phyloP scores from a whole-genome alignment of 2,797 vertebrate genomes.

The Aulostomus chinensis region DNA sequence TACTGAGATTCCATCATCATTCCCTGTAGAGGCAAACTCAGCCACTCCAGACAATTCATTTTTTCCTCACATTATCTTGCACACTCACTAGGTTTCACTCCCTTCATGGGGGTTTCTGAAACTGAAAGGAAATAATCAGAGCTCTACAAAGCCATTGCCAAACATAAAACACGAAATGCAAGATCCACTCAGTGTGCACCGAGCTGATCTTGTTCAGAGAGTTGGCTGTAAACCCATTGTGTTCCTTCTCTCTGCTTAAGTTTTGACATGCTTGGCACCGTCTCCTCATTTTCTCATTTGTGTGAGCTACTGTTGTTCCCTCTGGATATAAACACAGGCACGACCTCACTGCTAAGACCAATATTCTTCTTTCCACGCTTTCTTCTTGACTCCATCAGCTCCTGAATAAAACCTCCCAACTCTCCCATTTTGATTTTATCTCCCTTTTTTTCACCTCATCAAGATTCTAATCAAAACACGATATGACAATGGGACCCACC shows the following conservation, averaged over 20 bases:
- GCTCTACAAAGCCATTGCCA: constrained; percentile 16
- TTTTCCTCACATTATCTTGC: constrained; percentile 31
- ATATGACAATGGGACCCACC: too few species aligned
- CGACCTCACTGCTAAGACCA: constrained; percentile 6
- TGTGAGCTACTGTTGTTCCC: constrained; percentile 33
- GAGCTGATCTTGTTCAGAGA: constrained; percentile 27
- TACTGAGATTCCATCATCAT: neutral
- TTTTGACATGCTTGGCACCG: constrained; percentile 24
- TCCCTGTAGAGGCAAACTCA: constrained; percentile 26
- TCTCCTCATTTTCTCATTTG: constrained; percentile 27
- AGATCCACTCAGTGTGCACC: constrained; percentile 26
- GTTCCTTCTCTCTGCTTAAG: constrained; percentile 24
- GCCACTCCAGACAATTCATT: constrained; percentile 28
- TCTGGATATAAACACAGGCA: constrained; percentile 19
- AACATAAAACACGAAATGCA: constrained; percentile 12
- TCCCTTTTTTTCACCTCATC: neutral
- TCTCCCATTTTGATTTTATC: too few species aligned
- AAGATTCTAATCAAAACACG: too few species aligned
- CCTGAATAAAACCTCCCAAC: neutral
- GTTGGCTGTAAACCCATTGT: constrained; percentile 41
- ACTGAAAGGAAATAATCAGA: constrained; percentile 29
- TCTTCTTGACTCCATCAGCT: too few species aligned
- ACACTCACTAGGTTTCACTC: constrained; percentile 14
- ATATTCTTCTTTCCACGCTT: too few species aligned
- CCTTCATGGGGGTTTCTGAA: constrained; percentile 30